Evolutionary conservation across 2,797 vertebrate species (phyloP), one percentile per base, ranked within the genome.

Genomic region (Dendrocincla fuliginosa): DNA sequence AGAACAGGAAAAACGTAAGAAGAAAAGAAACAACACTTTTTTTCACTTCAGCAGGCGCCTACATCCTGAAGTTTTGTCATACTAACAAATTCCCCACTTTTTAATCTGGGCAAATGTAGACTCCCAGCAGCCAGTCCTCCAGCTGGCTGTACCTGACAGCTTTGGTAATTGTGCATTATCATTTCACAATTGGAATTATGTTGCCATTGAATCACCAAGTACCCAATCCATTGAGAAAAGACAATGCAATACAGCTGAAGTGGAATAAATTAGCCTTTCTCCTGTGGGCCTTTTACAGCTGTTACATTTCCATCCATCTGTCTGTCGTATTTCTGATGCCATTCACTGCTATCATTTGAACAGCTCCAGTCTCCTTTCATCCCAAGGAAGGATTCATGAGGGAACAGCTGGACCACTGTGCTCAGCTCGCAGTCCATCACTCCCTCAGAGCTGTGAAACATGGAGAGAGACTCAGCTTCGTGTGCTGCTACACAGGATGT

Each of bases 191-290:
- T 47, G 55, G 67, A 94, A 96, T 93, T 65, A 92, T 4, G 59
- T 12, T 59, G 70, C 67, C 50, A 6, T 69, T 61, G 65, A 74
- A 87, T 92, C 74, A 57, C 67, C 73, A 67, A 76, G 82, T 79
- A 90, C 77, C 33, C 83, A 74, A 73, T 70, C 76, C 83, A 95
- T 91, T 93, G 67, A 69, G 69, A 47, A 86, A 87, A 60, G 63
- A 81, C 89, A 85, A 56, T 64, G 59, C 69, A 73, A 82, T 90
- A 25, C 52, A 90, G 91, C 55, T 86, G 77, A 94, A 95, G 55
- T 32, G 84, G 85, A 93, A 93, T 88, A 97, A 95, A 97, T 90
- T 87, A 94, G 79, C 32, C 67, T 88, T 55, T 73, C 79, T 91
- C 92, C 27, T n/a, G 59, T 73, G 87, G 67, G 83, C 41, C 30